Evolutionary conservation across 2,113 vertebrate species (phyloP).

Genomic region (Setophaga petechia): DNA sequence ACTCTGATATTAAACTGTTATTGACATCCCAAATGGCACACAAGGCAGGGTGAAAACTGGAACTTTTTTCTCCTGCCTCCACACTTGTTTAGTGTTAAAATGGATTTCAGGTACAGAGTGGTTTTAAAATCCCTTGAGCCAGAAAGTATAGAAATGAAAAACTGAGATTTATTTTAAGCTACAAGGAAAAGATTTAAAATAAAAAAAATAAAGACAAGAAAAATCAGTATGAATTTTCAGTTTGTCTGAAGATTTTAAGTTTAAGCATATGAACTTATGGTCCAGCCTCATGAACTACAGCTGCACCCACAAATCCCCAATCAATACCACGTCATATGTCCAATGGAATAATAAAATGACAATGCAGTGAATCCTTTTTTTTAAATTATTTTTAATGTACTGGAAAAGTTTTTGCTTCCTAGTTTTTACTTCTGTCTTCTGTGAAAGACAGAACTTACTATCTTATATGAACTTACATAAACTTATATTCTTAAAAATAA

Average conservation of each 20-base stretch:
- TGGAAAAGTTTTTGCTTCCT: background rate
- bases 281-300: background rate
- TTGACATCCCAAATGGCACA: background rate
- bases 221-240: background rate
- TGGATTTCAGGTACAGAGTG: background rate
- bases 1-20: background rate
- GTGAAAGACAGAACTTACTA: background rate
- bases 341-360: background rate
- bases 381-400: background rate
- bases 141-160: background rate
- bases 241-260: background rate
- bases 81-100: slow-evolving; percentile 38
- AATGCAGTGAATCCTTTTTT: background rate
- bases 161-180: background rate
- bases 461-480: background rate
- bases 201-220: background rate
- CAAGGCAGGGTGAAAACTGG: background rate
- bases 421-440: background rate
- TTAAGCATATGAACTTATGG: background rate
- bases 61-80: slow-evolving; percentile 5
- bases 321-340: background rate
- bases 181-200: background rate
- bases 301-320: background rate
- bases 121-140: background rate
- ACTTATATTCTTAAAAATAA: background rate